Base-by-base conservation (phyloP, 2,797 vertebrate genomes). In the Myripristis jacobus region DNA sequence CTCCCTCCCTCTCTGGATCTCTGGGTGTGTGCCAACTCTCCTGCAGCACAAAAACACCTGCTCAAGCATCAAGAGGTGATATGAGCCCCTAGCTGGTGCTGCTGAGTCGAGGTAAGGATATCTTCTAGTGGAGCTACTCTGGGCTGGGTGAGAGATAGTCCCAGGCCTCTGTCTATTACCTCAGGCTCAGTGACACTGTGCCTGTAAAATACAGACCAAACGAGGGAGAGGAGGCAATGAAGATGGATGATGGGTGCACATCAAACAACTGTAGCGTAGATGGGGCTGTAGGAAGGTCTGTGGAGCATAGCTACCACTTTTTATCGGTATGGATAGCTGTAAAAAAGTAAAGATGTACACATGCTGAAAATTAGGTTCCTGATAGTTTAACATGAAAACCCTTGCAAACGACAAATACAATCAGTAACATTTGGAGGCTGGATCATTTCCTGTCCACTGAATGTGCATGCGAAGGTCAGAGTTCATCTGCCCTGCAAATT, bases 21-120 rank as follows among this genome's bases (percentile, higher is more conserved):
- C 64, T 81, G 82, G 79, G 55, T 47, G 24, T 31, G 65, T 56
- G 82, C 85, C 85, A 85, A 54, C 59, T 72, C 56, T 73, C 76
- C 82, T 36, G 36, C 61, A 83, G 73, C 77, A 52, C 48, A 64
- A 47, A 82, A 84, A 83, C 81, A 86, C 85, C 83, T 88, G 80
- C 87, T 84, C 58, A 19, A 31, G 77, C 80, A 73, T 66, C 61
- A 11, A 67, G 66, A 58, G 36, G 54, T 57, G 68, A 75, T 68
- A 72, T 60, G 60, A 87, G 72, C 73, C 52, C 34, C 52, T 5
- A 67, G 55, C 79, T 65, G 76, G 18, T 62, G 62, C 73, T 60
- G 64, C 11, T 2, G 7, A n/a, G 69, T 27, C 43, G 34, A 82
- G 70, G 74, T 70, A 78, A 64, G 75, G 56, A 67, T 71, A 27